phyloP scores from a whole-genome alignment of 1,140 invertebrate genomes.

The Tetramorium alpestre region DNA sequence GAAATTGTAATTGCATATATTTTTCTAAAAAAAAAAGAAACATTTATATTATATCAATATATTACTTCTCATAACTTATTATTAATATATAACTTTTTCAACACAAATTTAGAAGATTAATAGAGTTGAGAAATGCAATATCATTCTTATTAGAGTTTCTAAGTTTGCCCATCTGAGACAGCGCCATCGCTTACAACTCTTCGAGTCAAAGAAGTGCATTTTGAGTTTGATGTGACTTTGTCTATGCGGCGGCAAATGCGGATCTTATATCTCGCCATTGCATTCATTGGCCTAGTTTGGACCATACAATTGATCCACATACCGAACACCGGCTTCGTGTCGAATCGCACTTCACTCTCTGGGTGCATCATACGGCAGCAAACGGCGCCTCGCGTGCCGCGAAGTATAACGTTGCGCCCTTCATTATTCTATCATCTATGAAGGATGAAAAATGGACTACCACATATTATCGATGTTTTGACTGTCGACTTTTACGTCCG shows the following conservation, averaged over 20 bases:
- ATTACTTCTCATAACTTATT: not conserved
- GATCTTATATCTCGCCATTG: slow-evolving; percentile 33
- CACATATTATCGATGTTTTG: slow-evolving; percentile 40
- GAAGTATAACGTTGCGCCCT: slow-evolving; percentile 17
- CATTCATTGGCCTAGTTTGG: slow-evolving; percentile 63
- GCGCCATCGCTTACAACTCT: not conserved
- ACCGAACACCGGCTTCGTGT: slow-evolving; percentile 38
- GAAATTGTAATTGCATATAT: not conserved
- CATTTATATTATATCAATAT: not conserved
- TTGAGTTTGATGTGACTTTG: slow-evolving; percentile 13
- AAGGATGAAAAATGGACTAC: slow-evolving; percentile 48
- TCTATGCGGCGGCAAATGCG: slow-evolving; percentile 1
- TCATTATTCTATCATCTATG: slow-evolving; percentile 18
- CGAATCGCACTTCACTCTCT: slow-evolving; percentile 34
- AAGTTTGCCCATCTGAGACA: not conserved
- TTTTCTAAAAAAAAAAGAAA: not conserved
- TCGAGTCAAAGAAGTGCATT: not conserved
- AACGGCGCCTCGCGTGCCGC: slow-evolving; percentile 15
- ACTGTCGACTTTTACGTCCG: slow-evolving; percentile 26
- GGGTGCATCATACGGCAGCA: not conserved
- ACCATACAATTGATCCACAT: slow-evolving; percentile 67
- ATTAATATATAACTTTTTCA: not conserved
- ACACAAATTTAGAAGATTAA: not conserved
- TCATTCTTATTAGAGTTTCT: not conserved
- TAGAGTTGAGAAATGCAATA: not conserved